Base-by-base conservation (phyloP, 2,113 vertebrate genomes). In the Laticauda colubrina region DNA sequence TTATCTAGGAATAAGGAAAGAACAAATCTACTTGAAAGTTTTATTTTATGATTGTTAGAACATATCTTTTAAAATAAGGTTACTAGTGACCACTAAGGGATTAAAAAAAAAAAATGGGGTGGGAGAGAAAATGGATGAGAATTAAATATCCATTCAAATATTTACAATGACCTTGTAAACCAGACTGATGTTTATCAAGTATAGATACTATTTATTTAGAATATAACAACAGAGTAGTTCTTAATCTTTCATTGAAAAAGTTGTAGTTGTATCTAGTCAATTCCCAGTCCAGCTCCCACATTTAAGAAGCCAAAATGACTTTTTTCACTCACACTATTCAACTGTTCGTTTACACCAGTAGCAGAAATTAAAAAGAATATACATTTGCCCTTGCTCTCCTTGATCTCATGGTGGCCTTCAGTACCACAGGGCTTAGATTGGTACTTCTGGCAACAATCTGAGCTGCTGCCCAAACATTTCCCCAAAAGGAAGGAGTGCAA, bases 1-100 rank as follows among this genome's bases (percentile, higher is more conserved):
- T 59, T 97, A 94, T 93, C 89, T 69, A 93, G 93, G 95, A 93
- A 94, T 21, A 87, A 90, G 93, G 91, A 96, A 94, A 88, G 48
- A 95, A 94, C 91, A 69, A 75, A 89, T 54, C 91, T 94, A 96
- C 57, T 69, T 45, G 93, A 85, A n/a, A 81, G 34, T 92, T 93
- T 90, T 96, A 94, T 91, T 45, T 48, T 87, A 48, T 91, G 94
- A 90, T 89, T 90, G 95, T 94, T 94, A 94, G 81, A 96, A 95
- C 94, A 81, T 2, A 18, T 48, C n/a, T 88, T 95, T 92, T 21
- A 55, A 92, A 95, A 86, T 0, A 0, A 89, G 26, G 75, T 89
- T 93, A 92, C 64, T 56, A 93, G 88, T 95, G 75, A 88, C 81
- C 43, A 0, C 2, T 20, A 93, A 0, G 1, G 51, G 93, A 54